Base-by-base conservation (phyloP, 2,113 vertebrate genomes). In the Zosterops lateralis region DNA sequence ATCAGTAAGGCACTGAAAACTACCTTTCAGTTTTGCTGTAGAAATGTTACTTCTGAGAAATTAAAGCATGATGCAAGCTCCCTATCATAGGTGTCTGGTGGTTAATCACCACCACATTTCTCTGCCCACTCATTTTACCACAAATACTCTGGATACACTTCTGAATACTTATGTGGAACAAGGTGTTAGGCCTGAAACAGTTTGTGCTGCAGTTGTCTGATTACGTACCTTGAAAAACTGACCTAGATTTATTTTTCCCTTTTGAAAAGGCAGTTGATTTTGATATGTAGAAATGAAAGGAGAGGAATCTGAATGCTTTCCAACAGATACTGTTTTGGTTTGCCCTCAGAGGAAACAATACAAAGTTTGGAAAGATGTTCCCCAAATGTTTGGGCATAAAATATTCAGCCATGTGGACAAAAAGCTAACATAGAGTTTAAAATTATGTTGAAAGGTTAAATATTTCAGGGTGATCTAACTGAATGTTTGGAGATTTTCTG, bases 21-120 rank as follows among this genome's bases (percentile, higher is more conserved):
- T 64, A 42, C 42, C 66, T 87, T 92, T 79, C 56, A 61, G 28
- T 74, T 90, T 75, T 91, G 36, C 57, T 20, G 32, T 61, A 50
- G 50, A 90, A 84, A 61, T 87, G 48, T 64, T 64, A 50, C 22
- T 88, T 76, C 67, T 80, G 68, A 57, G 53, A 87, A 60, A 68
- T 75, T 48, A 38, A 87, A 73, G 87, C 66, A 58, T 64, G 57
- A 54, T 87, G 34, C 14, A 84, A 50, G 26, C 31, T 84, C 50
- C 84, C 28, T 84, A 7, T 90, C 42, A 11, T 45, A 92, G 84
- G 66, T 89, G 65, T 70, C 84, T 94, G 68, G 72, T 95, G 78
- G 57, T 87, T 84, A 62, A 66, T 66, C 32, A 50, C 62, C 36
- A 45, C 56, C 28, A 15, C 24, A 10, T 84, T 82, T 89, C 90